phyloP scores from a whole-genome alignment of 2,113 vertebrate genomes.

The Condylura cristata region DNA sequence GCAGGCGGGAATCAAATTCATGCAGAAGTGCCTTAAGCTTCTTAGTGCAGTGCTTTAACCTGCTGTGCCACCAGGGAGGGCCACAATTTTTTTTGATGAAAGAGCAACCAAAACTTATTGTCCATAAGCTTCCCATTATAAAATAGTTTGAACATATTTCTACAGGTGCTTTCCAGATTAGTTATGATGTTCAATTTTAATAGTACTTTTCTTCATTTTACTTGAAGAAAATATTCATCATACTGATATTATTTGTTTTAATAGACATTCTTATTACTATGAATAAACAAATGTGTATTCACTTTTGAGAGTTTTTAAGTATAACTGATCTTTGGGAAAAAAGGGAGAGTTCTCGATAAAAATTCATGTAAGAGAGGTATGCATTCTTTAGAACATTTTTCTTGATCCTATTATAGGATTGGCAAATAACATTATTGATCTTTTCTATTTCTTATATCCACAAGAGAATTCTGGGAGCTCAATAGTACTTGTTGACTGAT shows the following conservation, averaged over 20 bases:
- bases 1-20: too few relatives aligned
- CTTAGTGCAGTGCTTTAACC: too few relatives aligned
- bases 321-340: slow-evolving; percentile 8
- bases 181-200: neutral
- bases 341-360: neutral
- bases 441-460: slow-evolving; percentile 37
- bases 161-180: neutral
- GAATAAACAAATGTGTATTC: neutral
- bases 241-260: slow-evolving; percentile 2
- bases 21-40: too few relatives aligned
- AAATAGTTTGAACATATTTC: neutral
- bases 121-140: neutral
- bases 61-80: too few relatives aligned
- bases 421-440: slow-evolving; percentile 1
- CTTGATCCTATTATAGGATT: neutral
- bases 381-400: neutral
- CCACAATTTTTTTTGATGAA: neutral
- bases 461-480: slow-evolving; percentile 23
- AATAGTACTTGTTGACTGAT: slow-evolving; percentile 40
- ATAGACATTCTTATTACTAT: neutral
- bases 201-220: neutral
- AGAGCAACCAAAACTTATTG: neutral
- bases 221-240: neutral
- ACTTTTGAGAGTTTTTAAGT: slow-evolving; percentile 17
- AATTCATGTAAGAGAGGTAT: neutral